These are phyloP conservation scores for Pseudomyrmex cubaensis DNA, from an alignment of 1,140 invertebrate genomes.

Conservation along the genomic window DNA sequence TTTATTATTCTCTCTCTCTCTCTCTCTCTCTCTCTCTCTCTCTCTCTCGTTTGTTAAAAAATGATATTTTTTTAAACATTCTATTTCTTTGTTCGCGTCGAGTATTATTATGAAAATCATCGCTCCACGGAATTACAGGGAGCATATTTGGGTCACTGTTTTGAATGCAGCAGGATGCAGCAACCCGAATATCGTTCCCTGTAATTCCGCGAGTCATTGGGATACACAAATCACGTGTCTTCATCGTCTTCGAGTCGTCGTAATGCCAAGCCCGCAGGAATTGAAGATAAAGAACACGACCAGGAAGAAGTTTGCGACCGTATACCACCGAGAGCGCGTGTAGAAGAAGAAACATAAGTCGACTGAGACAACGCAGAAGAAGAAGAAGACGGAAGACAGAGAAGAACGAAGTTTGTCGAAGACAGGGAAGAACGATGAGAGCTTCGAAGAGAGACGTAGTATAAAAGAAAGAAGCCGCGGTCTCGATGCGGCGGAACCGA, in stretches of 20 bases:
- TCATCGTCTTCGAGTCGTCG: constrained; percentile 2
- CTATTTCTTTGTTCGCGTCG: constrained; percentile 5
- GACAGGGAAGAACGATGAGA: constrained; percentile 11
- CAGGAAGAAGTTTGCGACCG: constrained; percentile 32
- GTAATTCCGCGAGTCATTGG: constrained; percentile 40
- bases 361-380: constrained; percentile 34
- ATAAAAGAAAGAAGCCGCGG: constrained; percentile 13
- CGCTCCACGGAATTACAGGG: constrained; percentile 25
- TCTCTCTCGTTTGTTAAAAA: too few species aligned
- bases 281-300: constrained; percentile 22
- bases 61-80: not conserved
- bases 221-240: constrained; percentile 35
- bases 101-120: constrained; percentile 16
- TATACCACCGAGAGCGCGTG: not conserved
- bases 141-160: constrained; percentile 20
- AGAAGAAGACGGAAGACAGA: constrained; percentile 50
- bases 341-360: constrained; percentile 44
- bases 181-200: constrained; percentile 45
- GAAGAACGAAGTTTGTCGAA: constrained; percentile 25
- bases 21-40: too few species aligned
- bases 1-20: too few species aligned
- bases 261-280: constrained; percentile 47
- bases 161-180: constrained; percentile 19
- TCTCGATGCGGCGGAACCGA: constrained; percentile 28
- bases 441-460: constrained; percentile 17